Conservation (phyloP, 1,140 invertebrate species). For the Tribolium castaneum region DNA sequence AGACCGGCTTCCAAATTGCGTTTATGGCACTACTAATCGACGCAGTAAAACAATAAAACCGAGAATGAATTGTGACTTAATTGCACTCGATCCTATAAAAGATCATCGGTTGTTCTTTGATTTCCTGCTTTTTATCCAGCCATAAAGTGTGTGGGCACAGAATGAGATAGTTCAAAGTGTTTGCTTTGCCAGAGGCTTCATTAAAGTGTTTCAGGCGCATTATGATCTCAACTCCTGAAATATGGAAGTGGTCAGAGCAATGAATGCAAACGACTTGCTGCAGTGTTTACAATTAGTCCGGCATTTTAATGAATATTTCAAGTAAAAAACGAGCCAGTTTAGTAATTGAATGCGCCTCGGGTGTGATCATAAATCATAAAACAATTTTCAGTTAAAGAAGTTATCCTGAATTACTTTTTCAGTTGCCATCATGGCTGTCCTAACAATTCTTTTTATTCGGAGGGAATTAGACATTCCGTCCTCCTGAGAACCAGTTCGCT, state of each 20-base stretch:
- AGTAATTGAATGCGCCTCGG: slow-evolving; percentile 49
- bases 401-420: slow-evolving; percentile 13
- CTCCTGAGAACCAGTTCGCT: slow-evolving; percentile 38
- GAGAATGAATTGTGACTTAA: slow-evolving; percentile 26
- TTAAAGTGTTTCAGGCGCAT: slow-evolving; percentile 13
- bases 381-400: slow-evolving; percentile 37
- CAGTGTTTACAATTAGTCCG: slow-evolving; percentile 48
- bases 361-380: slow-evolving; percentile 39
- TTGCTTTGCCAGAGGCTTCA: background rate
- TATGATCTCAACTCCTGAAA: slow-evolving; percentile 3
- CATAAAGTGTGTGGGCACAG: background rate
- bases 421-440: background rate
- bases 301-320: slow-evolving; percentile 50
- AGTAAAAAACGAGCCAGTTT: slow-evolving; percentile 49
- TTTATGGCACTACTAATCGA: slow-evolving; percentile 3
- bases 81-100: slow-evolving; percentile 9
- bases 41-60: slow-evolving; percentile 9
- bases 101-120: slow-evolving; percentile 1
- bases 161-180: slow-evolving; percentile 11
- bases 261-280: slow-evolving; percentile 46
- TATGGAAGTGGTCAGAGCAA: slow-evolving; percentile 19
- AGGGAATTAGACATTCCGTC: slow-evolving; percentile 34
- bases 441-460: background rate
- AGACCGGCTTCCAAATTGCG: background rate
- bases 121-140: background rate